phyloP scores from a whole-genome alignment of 2,113 vertebrate genomes.

The Poecile atricapillus region DNA sequence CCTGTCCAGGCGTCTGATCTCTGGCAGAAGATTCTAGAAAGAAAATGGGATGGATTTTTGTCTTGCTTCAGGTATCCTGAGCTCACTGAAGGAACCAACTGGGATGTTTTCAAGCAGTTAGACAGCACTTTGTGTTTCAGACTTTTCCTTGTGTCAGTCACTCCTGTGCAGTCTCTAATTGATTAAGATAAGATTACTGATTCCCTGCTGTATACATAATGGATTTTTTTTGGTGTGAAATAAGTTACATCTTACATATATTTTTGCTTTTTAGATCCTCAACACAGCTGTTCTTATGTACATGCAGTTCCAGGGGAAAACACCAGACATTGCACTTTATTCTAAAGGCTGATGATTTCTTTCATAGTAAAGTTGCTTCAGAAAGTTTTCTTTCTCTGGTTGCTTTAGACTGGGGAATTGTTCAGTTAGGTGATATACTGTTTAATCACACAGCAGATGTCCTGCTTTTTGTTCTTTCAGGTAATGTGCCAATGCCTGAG shows the following conservation, averaged over 20 bases:
- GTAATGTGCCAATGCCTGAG: not conserved
- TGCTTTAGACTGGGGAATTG: not conserved
- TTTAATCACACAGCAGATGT: not conserved
- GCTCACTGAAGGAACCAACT: not conserved
- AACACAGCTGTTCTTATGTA: not conserved
- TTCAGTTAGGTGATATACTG: not conserved
- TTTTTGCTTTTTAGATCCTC: not conserved
- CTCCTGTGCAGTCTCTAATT: not conserved
- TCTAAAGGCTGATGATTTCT: not conserved
- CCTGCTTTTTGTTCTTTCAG: not conserved
- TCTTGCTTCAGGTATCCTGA: not conserved
- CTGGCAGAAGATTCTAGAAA: not conserved
- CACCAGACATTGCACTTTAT: not conserved
- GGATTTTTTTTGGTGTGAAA: not conserved
- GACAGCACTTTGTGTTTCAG: not conserved
- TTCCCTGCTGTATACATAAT: not conserved
- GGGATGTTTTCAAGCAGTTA: not conserved
- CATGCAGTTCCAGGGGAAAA: not conserved
- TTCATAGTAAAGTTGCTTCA: not conserved
- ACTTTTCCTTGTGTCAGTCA: not conserved
- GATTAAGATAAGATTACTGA: not conserved
- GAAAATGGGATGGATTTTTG: not conserved
- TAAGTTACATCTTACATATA: not conserved
- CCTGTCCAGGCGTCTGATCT: not conserved
- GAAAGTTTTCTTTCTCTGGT: not conserved